phyloP scores from a whole-genome alignment of 2,113 vertebrate species.

The Pteropus alecto region DNA sequence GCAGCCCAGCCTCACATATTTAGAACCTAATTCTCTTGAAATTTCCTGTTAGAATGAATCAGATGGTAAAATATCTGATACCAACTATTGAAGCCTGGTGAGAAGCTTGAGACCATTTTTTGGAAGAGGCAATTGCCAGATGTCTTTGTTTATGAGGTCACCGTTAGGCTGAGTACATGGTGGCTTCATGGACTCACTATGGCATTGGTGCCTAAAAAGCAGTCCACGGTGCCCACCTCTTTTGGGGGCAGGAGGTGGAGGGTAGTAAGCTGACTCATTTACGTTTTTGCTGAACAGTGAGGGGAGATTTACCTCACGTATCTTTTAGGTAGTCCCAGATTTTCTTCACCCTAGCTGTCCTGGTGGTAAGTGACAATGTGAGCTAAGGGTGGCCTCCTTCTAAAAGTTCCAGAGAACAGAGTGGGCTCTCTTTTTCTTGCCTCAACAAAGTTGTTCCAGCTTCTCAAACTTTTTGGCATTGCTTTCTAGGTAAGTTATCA shows the following conservation, averaged over 20 bases:
- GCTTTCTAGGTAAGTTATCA: background rate
- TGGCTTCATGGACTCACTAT: background rate
- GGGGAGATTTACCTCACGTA: background rate
- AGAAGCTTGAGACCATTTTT: background rate
- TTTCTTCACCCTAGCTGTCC: background rate
- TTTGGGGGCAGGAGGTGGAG: rapidly evolving
- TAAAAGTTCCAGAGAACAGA: background rate
- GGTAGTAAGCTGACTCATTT: rapidly evolving
- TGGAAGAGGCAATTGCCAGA: background rate
- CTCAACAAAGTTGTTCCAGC: background rate
- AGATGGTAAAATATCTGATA: background rate
- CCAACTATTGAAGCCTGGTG: background rate
- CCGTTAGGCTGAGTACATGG: rapidly evolving
- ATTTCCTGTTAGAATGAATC: background rate
- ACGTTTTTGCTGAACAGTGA: background rate
- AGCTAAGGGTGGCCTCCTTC: background rate
- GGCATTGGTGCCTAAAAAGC: background rate
- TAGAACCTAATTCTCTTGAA: background rate
- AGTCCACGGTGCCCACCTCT: background rate
- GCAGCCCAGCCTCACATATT: background rate
- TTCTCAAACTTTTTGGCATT: background rate
- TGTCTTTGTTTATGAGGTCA: background rate
- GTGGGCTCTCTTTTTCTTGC: background rate
- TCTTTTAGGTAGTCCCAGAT: background rate
- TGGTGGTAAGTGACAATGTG: background rate